phyloP scores from a whole-genome alignment of 2,888 invertebrate species.

The Mythimna pallens region DNA sequence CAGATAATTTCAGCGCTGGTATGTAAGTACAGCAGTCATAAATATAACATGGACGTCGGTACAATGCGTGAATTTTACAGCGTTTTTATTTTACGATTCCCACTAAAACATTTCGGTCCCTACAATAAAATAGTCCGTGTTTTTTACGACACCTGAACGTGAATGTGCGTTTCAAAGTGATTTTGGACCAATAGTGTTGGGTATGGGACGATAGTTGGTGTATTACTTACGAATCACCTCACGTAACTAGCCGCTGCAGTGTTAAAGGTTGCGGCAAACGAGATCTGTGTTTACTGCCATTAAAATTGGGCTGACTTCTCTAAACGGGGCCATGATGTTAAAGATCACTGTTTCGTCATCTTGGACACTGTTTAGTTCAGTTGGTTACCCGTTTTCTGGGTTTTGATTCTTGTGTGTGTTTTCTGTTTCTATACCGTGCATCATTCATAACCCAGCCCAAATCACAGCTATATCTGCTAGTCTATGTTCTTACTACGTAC shows the following conservation, averaged over 20 bases:
- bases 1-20: conserved; percentile 73
- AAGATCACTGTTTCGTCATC: conserved; percentile 47
- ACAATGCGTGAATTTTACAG: conserved; percentile 87
- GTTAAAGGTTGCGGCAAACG: conserved; percentile 56
- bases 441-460: conserved; percentile 6
- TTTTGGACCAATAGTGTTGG: conserved; percentile 72
- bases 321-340: conserved; percentile 64
- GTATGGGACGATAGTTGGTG: conserved; percentile 68
- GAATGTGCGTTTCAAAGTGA: conserved; percentile 81
- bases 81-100: conserved; percentile 86
- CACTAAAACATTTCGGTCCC: conserved; percentile 86
- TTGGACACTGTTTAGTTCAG: conserved; percentile 37
- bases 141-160: conserved; percentile 84
- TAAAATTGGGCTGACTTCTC: conserved; percentile 67
- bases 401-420: not conserved
- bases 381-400: conserved; percentile 22
- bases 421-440: not conserved
- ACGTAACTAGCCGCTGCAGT: conserved; percentile 53
- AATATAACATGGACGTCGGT: conserved; percentile 78
- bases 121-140: conserved; percentile 84
- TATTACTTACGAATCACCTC: conserved; percentile 64
- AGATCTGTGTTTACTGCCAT: conserved; percentile 65
- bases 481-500: conserved; percentile 27
- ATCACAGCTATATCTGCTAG: conserved; percentile 11
- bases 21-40: conserved; percentile 69